Base-by-base conservation (phyloP, 2,797 vertebrate genomes). In the Cyclura pinguis region DNA sequence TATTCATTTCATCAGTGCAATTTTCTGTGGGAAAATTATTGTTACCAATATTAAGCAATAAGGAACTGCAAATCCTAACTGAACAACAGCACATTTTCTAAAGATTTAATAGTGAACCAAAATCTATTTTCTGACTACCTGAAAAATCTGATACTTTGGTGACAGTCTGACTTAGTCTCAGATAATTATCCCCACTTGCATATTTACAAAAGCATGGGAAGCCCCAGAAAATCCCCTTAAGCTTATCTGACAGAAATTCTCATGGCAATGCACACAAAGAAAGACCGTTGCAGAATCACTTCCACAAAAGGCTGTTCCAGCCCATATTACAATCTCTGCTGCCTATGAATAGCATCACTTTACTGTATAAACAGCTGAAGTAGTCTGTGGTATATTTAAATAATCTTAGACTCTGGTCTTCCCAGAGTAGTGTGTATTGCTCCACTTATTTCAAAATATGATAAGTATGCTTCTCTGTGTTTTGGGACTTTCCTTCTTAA, bases 161-260 rank as follows among this genome's bases (percentile, higher is more conserved):
- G 47, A 85, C 50, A n/a, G 1, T 59, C 18, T 64, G 32, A 38
- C 38, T 73, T 55, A 22, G 35, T 62, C 55, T 59, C 57, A 83
- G 6, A 35, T 29, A 64, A 84, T 24, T 83, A 85, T 35, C 22
- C 18, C 27, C 24, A 29, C 29, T 57, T 42, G 16, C 47, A 47
- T 69, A 62, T 10, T 67, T 29, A 24, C 16, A 14, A 87, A 87
- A 87, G n/a, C 55, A 64, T 20, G 74, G 85, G 78, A 86, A 78
- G 62, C 74, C 74, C 72, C 85, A 59, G 74, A 62, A 87, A 87
- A 88, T 69, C 80, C 76, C 77, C 86, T 16, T 64, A 52, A n/a
- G 27, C 16, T 29, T n/a, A 24, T 32, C 24, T 64, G 12, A 4
- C 18, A 35, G 6, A 35, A 27, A 42, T 35, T 29, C 16, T 69